Conservation (phyloP, 1,140 invertebrate species). For the Pentalonia nigronervosa region DNA sequence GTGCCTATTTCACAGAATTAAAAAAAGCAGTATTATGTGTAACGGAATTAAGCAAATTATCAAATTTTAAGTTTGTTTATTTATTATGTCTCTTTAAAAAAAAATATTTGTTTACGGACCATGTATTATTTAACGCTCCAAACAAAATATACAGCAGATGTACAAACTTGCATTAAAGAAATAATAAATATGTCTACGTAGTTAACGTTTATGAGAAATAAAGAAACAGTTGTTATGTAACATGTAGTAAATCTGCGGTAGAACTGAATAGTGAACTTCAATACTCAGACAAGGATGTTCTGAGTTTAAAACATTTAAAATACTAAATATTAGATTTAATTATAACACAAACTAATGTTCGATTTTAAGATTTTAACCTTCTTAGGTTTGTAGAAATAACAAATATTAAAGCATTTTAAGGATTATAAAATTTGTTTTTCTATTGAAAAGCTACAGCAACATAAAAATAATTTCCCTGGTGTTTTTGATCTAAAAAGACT, state of each 20-base stretch:
- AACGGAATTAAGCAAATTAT: background rate
- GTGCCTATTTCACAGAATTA: slow-evolving; percentile 1
- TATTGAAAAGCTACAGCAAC: background rate
- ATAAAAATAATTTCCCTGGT: background rate
- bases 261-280: background rate
- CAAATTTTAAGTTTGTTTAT: background rate
- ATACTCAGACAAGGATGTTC: background rate
- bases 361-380: background rate
- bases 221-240: background rate
- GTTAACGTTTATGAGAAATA: slow-evolving; percentile 5
- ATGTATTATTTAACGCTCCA: background rate
- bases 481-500: background rate
- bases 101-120: background rate
- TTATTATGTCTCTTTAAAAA: background rate
- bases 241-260: background rate
- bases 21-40: background rate
- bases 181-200: slow-evolving; percentile 1
- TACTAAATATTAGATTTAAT: slow-evolving; percentile 13
- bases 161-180: slow-evolving; percentile 6
- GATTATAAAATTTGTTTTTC: background rate
- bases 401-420: background rate
- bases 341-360: background rate
- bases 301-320: background rate
- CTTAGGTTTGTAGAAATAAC: background rate
- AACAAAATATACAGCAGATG: background rate